A percentile compares a stretch with the other conserved stretches of the same genome.
phyloP scores from a whole-genome alignment of 2,797 vertebrate species.

The Anniella stebbinsi region DNA sequence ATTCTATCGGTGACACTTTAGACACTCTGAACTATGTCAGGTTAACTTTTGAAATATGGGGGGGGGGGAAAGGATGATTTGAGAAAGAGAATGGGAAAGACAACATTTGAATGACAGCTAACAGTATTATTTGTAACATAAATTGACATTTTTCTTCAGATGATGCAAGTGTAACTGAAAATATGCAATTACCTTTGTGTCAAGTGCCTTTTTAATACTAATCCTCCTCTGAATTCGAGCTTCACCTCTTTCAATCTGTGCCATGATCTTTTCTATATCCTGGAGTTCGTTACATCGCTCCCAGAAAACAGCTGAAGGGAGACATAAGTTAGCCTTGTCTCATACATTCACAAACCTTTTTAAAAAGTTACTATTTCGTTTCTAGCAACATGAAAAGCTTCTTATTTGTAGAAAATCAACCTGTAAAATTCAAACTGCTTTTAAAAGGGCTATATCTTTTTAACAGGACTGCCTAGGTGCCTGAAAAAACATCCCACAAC shows the following conservation, averaged over 20 bases:
- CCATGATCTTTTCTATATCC: constrained; percentile 99
- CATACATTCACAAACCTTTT: not conserved
- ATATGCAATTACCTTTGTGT: constrained; percentile 90
- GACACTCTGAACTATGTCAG: not conserved
- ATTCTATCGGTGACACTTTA: not conserved
- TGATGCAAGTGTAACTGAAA: not conserved
- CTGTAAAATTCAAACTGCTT: not conserved
- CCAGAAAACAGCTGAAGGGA: constrained; percentile 91
- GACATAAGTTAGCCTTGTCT: constrained; percentile 14
- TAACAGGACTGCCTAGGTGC: not conserved
- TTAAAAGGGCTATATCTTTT: not conserved
- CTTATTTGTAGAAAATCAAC: not conserved
- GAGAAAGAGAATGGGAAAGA: not conserved
- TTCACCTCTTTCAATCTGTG: constrained; percentile 98
- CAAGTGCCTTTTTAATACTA: constrained; percentile 98
- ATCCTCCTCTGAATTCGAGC: constrained; percentile 98
- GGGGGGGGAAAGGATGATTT: not conserved
- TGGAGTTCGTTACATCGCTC: constrained; percentile 98
- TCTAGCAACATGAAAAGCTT: not conserved
- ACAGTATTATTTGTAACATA: not conserved
- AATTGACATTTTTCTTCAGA: not conserved
- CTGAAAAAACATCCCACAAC: not conserved
- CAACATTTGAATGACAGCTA: not conserved
- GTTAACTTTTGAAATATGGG: not conserved
- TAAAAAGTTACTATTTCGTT: not conserved